A percentile compares a stretch with the other conserved stretches of the same genome.
phyloP scores from a whole-genome alignment of 2,888 invertebrate genomes.

The Labia minor region DNA sequence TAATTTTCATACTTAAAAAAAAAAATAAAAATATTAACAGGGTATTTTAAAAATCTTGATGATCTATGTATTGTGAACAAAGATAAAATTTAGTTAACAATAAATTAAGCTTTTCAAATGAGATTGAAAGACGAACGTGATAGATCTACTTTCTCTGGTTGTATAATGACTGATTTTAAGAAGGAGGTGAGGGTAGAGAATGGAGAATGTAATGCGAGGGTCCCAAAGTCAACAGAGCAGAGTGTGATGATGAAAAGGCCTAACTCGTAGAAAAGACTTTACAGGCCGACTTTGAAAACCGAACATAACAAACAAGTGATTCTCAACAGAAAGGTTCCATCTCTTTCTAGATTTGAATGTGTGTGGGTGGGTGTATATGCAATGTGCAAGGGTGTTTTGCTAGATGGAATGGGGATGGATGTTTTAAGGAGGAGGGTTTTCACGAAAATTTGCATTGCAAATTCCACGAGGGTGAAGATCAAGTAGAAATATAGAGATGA shows the following conservation, averaged over 20 bases:
- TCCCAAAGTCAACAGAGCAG: neutral
- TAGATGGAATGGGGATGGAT: neutral
- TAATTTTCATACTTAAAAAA: too few species aligned
- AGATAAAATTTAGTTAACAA: too few species aligned
- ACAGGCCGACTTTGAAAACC: neutral
- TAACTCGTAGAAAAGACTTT: neutral
- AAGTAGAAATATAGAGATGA: slow-evolving; percentile 13
- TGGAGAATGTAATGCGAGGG: too few species aligned
- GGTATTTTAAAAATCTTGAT: too few species aligned
- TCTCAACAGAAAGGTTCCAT: neutral
- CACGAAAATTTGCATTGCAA: neutral
- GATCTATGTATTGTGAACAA: too few species aligned
- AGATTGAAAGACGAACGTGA: too few species aligned
- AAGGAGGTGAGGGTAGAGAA: too few species aligned
- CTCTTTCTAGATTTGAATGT: too few species aligned
- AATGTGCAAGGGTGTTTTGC: neutral
- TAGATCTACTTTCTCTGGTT: neutral
- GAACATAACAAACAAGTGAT: slow-evolving; percentile 5
- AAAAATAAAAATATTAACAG: too few species aligned
- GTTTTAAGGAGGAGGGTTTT: neutral
- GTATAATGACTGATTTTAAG: neutral
- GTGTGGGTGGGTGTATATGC: neutral
- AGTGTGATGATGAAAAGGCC: neutral
- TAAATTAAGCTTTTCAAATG: too few species aligned
- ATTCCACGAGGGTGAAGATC: slow-evolving; percentile 13